Base-by-base conservation (phyloP, 2,888 invertebrate genomes). In the Catocala fraxini region DNA sequence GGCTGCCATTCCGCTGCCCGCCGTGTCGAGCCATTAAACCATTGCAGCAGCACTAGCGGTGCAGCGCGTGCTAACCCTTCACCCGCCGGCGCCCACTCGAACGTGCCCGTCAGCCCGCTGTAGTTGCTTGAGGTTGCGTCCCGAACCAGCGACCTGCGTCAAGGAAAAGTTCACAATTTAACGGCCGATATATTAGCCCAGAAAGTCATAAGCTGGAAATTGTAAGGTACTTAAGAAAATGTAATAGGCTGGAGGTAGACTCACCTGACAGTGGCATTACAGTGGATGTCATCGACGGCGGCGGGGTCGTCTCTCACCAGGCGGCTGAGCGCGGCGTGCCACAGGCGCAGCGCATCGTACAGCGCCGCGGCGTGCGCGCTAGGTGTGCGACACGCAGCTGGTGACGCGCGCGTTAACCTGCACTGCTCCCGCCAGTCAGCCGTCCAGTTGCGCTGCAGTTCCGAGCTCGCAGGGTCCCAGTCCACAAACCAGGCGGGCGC, bases 1-100 rank as follows among this genome's bases (percentile, higher is more conserved):
- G 96, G 97, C 1, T 96, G 96, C 96, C 49, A 97, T 96, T 96
- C 96, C 95, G 84, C 96, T 90, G 83, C 96, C 95, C 9, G 97
- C 96, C 73, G 60, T 58, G 57, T 9, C n/a, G 67, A 75, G 6
- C 70, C 73, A 48, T 73, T 58, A 82, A 97, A n/a, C 68, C 98
- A 97, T 79, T 96, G 95, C 0, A 97, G 96, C 65, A 96, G 93
- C 73, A 80, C 66, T 33, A 85, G 68, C 42, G 71, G 46, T 10
- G 68, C 10, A 4, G 13, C 34, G 0, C 76, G 76, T 7, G 69
- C 69, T 3, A 53, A 47, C 0, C 57, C 65, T 6, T 45, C 63
- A 6, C 66, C 77, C 0, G 63, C 61, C 4, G 60, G 68, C 35
- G 61, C 72, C 92, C 92, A 93, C 45, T 79, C 67, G 70, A 90